Conservation (phyloP, 2,113 vertebrate species). For the Callocephalon fimbriatum region DNA sequence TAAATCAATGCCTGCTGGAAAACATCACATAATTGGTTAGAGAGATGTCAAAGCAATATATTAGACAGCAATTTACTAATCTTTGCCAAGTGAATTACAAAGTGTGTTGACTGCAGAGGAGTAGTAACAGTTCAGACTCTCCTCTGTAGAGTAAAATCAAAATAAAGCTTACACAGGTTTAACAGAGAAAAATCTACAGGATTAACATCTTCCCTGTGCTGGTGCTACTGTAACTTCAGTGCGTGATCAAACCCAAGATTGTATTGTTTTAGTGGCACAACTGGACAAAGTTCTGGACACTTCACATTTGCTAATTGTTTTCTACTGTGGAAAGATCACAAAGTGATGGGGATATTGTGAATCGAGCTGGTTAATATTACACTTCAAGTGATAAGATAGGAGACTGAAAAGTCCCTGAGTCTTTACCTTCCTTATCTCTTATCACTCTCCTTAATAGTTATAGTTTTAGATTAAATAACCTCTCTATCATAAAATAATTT, state of each 20-base stretch:
- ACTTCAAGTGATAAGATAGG: conserved; percentile 64
- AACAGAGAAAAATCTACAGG: neutral
- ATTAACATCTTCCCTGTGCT: neutral
- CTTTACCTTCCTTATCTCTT: conserved; percentile 74
- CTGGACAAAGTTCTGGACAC: conserved; percentile 68
- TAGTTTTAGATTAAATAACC: conserved; percentile 69
- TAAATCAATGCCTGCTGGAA: conserved; percentile 15
- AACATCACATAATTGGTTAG: neutral
- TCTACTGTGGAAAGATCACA: conserved; percentile 59
- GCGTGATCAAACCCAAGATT: neutral
- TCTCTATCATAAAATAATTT: conserved; percentile 66
- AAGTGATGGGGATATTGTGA: conserved; percentile 39
- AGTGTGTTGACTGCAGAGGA: neutral
- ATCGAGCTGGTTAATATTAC: conserved; percentile 71
- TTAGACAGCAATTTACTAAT: conserved; percentile 5
- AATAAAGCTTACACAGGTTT: neutral
- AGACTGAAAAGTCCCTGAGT: conserved; percentile 71
- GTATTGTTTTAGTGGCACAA: conserved; percentile 36
- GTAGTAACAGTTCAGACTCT: neutral
- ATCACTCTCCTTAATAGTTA: conserved; percentile 69
- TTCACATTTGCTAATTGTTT: conserved; percentile 48
- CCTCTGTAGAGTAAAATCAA: neutral
- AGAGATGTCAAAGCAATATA: neutral
- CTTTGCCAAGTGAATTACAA: neutral
- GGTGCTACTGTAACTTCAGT: neutral